Percentiles rank a stretch among this genome's conserved stretches.
phyloP scores from a whole-genome alignment of 2,797 vertebrate genomes.

The Peromyscus aztecus region DNA sequence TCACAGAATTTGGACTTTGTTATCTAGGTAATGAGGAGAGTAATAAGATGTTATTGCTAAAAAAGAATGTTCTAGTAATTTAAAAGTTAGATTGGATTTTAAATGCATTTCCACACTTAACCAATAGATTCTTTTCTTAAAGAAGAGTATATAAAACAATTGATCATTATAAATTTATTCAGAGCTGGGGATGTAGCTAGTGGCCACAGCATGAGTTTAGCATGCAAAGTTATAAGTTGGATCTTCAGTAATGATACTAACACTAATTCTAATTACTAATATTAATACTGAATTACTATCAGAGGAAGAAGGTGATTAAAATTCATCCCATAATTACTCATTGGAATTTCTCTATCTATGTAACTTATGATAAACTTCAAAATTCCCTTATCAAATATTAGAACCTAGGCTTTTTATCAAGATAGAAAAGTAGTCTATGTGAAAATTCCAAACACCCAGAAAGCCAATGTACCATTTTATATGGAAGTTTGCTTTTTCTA shows the following conservation, averaged over 20 bases:
- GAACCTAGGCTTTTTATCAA: slow-evolving; percentile 42
- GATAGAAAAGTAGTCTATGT: not conserved
- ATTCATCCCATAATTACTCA: slow-evolving; percentile 14
- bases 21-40: not conserved
- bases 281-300: not conserved
- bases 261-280: not conserved
- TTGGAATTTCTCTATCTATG: not conserved
- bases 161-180: not conserved
- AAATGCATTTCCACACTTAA: not conserved
- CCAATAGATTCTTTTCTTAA: slow-evolving; percentile 2
- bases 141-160: slow-evolving; percentile 23
- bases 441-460: slow-evolving; percentile 14
- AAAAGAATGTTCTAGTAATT: slow-evolving; percentile 21
- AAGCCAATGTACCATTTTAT: not conserved
- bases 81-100: slow-evolving; percentile 39
- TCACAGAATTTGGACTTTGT: slow-evolving; percentile 30
- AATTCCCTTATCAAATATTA: slow-evolving; percentile 35
- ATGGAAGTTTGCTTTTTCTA: not conserved
- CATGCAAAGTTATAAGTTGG: not conserved
- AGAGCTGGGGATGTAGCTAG: not conserved
- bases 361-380: not conserved
- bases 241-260: not conserved
- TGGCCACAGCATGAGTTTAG: not conserved
- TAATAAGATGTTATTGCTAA: slow-evolving; percentile 27
- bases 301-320: not conserved